A percentile compares a stretch with the other conserved stretches of the same genome.
These are phyloP conservation scores for Felis chaus DNA, from an alignment of 2,113 vertebrate species.

Conservation along the genomic window DNA sequence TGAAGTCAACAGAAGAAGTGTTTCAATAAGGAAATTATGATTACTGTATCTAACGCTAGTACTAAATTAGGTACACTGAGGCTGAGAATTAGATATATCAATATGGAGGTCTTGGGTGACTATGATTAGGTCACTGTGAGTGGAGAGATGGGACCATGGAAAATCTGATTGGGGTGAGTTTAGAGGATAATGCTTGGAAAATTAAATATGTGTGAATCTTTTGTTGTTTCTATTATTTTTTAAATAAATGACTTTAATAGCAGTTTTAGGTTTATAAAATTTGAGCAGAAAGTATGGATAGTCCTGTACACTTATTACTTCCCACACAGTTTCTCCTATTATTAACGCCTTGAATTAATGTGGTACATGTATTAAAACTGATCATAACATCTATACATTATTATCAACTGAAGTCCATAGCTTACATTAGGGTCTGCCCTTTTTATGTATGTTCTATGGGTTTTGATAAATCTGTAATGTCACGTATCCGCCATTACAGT, in stretches of 20 bases:
- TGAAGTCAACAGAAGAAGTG: not conserved
- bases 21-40: not conserved
- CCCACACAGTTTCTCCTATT: not conserved
- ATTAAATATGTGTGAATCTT: not conserved
- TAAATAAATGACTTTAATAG: not conserved
- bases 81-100: not conserved
- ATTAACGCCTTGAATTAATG: conserved; percentile 21
- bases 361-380: not conserved
- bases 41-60: not conserved
- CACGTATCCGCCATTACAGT: not conserved
- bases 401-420: not conserved
- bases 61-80: not conserved
- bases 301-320: not conserved
- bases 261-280: not conserved
- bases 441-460: not conserved
- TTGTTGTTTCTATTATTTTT: not conserved
- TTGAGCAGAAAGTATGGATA: not conserved
- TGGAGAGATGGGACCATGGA: not conserved
- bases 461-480: conserved; percentile 22
- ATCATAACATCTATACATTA: not conserved
- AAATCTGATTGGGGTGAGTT: not conserved
- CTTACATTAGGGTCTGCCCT: not conserved
- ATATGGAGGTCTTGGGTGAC: not conserved
- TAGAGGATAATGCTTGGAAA: not conserved
- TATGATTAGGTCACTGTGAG: not conserved